Evolutionary conservation across 2,113 vertebrate species (phyloP).

Genomic region (Hypomesus transpacificus): DNA sequence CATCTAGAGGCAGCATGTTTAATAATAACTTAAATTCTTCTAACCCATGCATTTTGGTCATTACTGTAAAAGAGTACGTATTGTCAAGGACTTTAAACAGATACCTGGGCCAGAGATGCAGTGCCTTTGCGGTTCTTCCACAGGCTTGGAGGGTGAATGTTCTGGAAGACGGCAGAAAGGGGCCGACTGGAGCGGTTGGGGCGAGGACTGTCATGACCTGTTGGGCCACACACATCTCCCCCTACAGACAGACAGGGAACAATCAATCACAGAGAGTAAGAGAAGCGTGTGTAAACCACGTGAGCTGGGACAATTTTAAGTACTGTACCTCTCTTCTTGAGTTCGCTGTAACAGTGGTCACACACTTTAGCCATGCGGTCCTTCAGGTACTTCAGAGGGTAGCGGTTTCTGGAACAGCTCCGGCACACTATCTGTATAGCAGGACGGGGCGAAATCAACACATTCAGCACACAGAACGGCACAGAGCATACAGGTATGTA

Average conservation of each 20-base stretch:
- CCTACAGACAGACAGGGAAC: slow-evolving; percentile 36
- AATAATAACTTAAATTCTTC: too few species aligned
- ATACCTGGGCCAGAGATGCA: slow-evolving; percentile 84
- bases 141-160: slow-evolving; percentile 85
- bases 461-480: neutral
- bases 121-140: slow-evolving; percentile 90
- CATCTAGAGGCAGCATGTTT: too few species aligned
- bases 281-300: neutral
- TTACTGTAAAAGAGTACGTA: neutral
- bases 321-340: slow-evolving; percentile 80
- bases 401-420: slow-evolving; percentile 92
- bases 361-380: slow-evolving; percentile 93
- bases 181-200: slow-evolving; percentile 77
- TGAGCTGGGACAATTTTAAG: neutral
- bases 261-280: neutral
- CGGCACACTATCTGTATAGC: slow-evolving; percentile 89
- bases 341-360: slow-evolving; percentile 87
- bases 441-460: slow-evolving; percentile 11
- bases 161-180: slow-evolving; percentile 89
- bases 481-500: neutral
- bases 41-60: too few species aligned
- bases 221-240: slow-evolving; percentile 26
- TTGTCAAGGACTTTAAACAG: slow-evolving; percentile 3
- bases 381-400: slow-evolving; percentile 94
- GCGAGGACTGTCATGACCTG: slow-evolving; percentile 61